Percentiles rank a stretch among this genome's conserved stretches.
phyloP scores from a whole-genome alignment of 2,113 vertebrate species.

The Chinchilla lanigera region DNA sequence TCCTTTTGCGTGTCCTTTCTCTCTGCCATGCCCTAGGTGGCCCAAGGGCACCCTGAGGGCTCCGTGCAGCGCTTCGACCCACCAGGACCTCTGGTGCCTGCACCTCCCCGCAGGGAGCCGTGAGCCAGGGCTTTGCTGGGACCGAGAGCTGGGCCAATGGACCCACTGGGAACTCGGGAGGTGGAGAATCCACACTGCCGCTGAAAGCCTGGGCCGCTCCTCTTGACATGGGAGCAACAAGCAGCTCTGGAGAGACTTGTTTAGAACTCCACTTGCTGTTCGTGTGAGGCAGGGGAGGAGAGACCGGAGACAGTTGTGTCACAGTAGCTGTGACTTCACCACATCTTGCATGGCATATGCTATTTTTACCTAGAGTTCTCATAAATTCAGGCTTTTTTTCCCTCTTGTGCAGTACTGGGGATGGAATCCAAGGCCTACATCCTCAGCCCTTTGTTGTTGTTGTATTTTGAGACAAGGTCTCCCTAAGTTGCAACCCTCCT shows the following conservation, averaged over 20 bases:
- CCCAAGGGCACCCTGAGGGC: fast-evolving
- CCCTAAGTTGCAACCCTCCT: not conserved
- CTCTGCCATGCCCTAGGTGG: no score
- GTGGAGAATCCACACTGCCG: not conserved
- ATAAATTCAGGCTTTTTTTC: not conserved
- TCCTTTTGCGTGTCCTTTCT: no score
- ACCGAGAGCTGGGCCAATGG: fast-evolving
- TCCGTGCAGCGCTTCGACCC: fast-evolving
- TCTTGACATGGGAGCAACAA: not conserved
- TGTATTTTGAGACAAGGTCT: not conserved
- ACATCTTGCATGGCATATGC: not conserved
- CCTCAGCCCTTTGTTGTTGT: no score
- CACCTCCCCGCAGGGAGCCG: fast-evolving
- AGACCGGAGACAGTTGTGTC: not conserved
- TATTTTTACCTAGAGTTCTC: not conserved
- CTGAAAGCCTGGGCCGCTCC: no score
- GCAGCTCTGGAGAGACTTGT: not conserved
- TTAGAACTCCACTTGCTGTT: not conserved
- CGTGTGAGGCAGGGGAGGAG: not conserved
- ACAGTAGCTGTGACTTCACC: not conserved
- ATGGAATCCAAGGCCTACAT: not conserved
- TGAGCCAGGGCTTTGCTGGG: fast-evolving
- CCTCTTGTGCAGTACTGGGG: not conserved
- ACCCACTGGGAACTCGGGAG: not conserved
- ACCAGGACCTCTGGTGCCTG: not conserved